Evolutionary conservation across 2,888 invertebrate species (phyloP).

Genomic region (Parascotia fuliginaria): DNA sequence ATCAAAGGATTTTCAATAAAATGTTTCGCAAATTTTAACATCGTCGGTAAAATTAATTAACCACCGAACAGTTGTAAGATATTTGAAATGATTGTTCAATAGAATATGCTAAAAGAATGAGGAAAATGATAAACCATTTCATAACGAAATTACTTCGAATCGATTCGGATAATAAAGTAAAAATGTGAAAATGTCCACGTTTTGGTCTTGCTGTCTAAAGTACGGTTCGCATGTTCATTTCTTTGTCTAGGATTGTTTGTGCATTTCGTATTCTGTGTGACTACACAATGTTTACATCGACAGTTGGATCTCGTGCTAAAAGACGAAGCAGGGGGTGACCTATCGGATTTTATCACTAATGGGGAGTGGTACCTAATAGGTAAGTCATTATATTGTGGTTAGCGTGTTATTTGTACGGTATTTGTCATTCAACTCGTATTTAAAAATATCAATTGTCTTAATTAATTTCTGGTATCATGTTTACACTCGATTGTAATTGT

Average conservation of each 20-base stretch:
- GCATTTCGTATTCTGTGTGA: conserved; percentile 45
- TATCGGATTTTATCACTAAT: conserved; percentile 98
- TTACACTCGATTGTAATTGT: no score
- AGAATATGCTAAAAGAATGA: conserved; percentile 22
- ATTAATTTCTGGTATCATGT: not conserved
- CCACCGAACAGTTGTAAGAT: conserved; percentile 21
- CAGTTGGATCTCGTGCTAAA: conserved; percentile 98
- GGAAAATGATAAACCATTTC: conserved; percentile 22
- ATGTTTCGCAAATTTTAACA: conserved; percentile 13
- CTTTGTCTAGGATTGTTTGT: conserved; percentile 31
- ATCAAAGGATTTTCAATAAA: conserved; percentile 15
- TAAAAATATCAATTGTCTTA: no score
- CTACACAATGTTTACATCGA: conserved; percentile 47
- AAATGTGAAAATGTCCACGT: conserved; percentile 3
- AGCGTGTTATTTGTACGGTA: not conserved
- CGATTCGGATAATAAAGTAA: conserved; percentile 25
- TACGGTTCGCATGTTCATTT: conserved; percentile 31
- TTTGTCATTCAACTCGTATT: no score
- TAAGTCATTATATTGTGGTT: conserved; percentile 78
- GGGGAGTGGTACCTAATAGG: conserved; percentile 99
- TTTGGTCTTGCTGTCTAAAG: conserved; percentile 32
- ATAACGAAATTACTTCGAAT: conserved; percentile 33
- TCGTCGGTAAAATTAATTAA: conserved; percentile 13
- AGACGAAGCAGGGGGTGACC: conserved; percentile 96
- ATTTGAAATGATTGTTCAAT: conserved; percentile 21